Conservation (phyloP, 2,888 invertebrate genomes). For the Busseola fusca region DNA sequence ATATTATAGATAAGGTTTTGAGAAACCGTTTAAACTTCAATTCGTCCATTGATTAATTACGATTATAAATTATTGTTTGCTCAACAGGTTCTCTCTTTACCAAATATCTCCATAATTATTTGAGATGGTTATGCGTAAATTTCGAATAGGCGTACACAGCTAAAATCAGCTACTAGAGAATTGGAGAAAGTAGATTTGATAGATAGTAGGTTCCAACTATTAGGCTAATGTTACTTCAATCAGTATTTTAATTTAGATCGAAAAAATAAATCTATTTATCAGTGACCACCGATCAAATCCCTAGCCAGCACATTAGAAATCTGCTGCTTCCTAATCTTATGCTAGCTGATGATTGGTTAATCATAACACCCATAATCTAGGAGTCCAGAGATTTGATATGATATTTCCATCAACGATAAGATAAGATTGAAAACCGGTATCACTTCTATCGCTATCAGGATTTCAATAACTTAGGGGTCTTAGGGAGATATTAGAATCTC, state of each 20-base stretch:
- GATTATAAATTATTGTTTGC: too few relatives aligned
- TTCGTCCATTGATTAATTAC: not conserved
- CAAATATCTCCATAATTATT: not conserved
- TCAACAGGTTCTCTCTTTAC: not conserved
- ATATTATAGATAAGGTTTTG: not conserved
- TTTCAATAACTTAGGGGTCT: not conserved
- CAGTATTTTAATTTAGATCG: not conserved
- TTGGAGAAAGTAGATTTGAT: constrained; percentile 2
- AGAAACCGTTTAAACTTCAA: not conserved
- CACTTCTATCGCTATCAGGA: not conserved
- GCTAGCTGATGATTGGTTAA: not conserved
- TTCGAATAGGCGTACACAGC: too few relatives aligned
- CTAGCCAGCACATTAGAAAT: not conserved
- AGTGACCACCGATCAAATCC: not conserved
- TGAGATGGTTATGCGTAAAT: not conserved
- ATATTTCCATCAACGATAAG: not conserved
- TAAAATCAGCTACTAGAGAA: not conserved
- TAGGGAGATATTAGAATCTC: too few relatives aligned
- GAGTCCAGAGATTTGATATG: not conserved
- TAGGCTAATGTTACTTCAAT: not conserved
- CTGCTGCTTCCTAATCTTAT: not conserved
- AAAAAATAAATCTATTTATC: constrained; percentile 1
- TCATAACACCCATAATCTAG: not conserved
- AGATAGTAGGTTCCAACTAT: not conserved
- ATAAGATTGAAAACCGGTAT: not conserved